These are phyloP conservation scores for Zoanthus gigantus DNA, from an alignment of 92 coral and sea anemone genomes.

Conservation along the genomic window DNA sequence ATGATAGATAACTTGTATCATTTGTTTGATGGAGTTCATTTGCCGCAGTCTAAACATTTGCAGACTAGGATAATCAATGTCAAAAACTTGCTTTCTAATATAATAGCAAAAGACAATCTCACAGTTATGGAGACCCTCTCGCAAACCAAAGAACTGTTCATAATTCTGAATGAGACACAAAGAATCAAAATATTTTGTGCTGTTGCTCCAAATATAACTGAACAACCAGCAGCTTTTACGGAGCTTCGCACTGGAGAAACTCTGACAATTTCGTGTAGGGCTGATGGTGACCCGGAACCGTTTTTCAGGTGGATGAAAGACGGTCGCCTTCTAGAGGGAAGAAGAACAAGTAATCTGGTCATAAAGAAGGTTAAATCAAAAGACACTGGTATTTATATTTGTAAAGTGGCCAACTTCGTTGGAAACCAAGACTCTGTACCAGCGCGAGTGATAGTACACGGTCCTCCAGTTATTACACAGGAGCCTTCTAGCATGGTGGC, in stretches of 20 bases:
- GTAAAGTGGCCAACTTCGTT: slow-evolving; percentile 78
- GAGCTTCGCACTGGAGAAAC: slow-evolving; percentile 64
- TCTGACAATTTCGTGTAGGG: slow-evolving; percentile 67
- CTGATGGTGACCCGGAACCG: slow-evolving; percentile 59
- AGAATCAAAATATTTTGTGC: slow-evolving; percentile 71
- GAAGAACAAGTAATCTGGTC: slow-evolving; percentile 34
- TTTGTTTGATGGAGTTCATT: slow-evolving; percentile 64
- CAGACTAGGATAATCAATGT: slow-evolving; percentile 29
- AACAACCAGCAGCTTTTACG: slow-evolving; percentile 70
- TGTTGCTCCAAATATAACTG: slow-evolving; percentile 76
- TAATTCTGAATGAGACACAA: slow-evolving; percentile 50
- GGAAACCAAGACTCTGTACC: slow-evolving; percentile 65
- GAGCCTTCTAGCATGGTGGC: slow-evolving; percentile 71
- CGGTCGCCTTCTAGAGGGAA: slow-evolving; percentile 49
- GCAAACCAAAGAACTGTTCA: slow-evolving; percentile 53
- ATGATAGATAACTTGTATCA: slow-evolving; percentile 60
- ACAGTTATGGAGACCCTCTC: slow-evolving; percentile 55
- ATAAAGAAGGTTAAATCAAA: slow-evolving; percentile 44
- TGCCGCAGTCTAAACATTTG: slow-evolving; percentile 60
- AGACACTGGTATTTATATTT: slow-evolving; percentile 74
- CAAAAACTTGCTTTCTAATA: slow-evolving; percentile 41
- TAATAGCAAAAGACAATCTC: slow-evolving; percentile 50
- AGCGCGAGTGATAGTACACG: slow-evolving; percentile 69
- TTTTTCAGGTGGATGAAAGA: slow-evolving; percentile 72
- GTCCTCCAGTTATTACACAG: slow-evolving; percentile 64